These are phyloP conservation scores for Drymonia ruficornis DNA, from an alignment of 2,888 invertebrate species.

Conservation along the genomic window DNA sequence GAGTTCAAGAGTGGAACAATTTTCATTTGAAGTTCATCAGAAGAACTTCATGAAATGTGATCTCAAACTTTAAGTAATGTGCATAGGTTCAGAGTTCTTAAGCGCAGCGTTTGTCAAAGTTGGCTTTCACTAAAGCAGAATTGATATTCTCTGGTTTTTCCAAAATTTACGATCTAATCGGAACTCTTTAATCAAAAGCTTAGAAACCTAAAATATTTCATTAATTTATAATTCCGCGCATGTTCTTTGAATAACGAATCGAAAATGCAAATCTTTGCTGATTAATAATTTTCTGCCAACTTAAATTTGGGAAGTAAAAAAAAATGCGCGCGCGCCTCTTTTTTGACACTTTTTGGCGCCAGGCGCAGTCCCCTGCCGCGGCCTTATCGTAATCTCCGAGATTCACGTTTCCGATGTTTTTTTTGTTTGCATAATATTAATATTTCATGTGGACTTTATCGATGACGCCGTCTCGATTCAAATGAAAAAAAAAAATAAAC, in stretches of 20 bases:
- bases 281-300: constrained; percentile 47
- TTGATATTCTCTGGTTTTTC: not conserved
- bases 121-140: not conserved
- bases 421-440: constrained; percentile 52
- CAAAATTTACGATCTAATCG: not conserved
- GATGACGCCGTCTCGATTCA: constrained; percentile 33
- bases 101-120: not conserved
- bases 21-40: too few relatives aligned
- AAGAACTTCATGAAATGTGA: too few relatives aligned
- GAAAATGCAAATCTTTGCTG: constrained; percentile 46
- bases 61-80: too few relatives aligned
- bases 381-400: constrained; percentile 60
- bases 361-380: constrained; percentile 49
- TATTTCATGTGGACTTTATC: constrained; percentile 45
- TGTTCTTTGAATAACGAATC: constrained; percentile 28
- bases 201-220: not conserved
- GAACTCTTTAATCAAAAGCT: not conserved
- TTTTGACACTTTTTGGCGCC: constrained; percentile 68
- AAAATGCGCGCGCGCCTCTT: constrained; percentile 40
- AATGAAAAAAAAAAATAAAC: constrained; percentile 35
- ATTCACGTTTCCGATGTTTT: constrained; percentile 50
- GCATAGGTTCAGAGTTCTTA: not conserved
- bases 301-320: constrained; percentile 44
- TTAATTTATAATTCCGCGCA: constrained; percentile 33
- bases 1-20: too few relatives aligned